Evolutionary conservation across 2,113 vertebrate genomes (phyloP).

Genomic region (Romanogobio albipinnatus): DNA sequence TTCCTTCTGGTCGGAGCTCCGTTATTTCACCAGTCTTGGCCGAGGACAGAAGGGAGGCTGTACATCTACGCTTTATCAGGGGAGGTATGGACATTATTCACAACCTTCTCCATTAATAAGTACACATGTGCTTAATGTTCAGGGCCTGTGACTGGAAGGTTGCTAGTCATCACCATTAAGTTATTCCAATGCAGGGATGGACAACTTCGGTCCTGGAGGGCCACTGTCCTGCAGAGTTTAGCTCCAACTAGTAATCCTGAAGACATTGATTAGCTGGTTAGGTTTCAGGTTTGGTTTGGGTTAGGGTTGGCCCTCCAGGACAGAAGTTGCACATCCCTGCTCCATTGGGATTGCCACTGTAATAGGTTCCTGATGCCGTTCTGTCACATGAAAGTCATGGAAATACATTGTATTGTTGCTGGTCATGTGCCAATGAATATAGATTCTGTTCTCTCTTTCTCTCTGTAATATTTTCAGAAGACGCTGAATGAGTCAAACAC

Average conservation of each 20-base stretch:
- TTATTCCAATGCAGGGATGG: neutral
- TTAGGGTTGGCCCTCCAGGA: no score
- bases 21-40: slow-evolving; percentile 69
- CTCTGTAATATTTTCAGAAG: slow-evolving; percentile 50
- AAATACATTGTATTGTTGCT: neutral
- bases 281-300: no score
- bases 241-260: no score
- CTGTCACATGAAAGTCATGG: neutral
- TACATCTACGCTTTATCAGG: slow-evolving; percentile 73
- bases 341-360: neutral
- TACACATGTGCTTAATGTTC: neutral
- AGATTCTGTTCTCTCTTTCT: slow-evolving; percentile 3
- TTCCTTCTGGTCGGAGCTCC: slow-evolving; percentile 84
- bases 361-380: neutral
- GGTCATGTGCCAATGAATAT: neutral
- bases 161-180: neutral
- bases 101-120: no score
- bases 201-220: no score
- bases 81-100: slow-evolving; percentile 65
- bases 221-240: no score
- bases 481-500: slow-evolving; percentile 58
- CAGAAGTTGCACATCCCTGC: no score
- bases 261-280: no score
- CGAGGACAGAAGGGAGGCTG: slow-evolving; percentile 75
- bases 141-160: neutral